A percentile compares a stretch with the other conserved stretches of the same genome.
These are phyloP conservation scores for Myotis myotis DNA, from an alignment of 2,797 vertebrate genomes.

Conservation along the genomic window DNA sequence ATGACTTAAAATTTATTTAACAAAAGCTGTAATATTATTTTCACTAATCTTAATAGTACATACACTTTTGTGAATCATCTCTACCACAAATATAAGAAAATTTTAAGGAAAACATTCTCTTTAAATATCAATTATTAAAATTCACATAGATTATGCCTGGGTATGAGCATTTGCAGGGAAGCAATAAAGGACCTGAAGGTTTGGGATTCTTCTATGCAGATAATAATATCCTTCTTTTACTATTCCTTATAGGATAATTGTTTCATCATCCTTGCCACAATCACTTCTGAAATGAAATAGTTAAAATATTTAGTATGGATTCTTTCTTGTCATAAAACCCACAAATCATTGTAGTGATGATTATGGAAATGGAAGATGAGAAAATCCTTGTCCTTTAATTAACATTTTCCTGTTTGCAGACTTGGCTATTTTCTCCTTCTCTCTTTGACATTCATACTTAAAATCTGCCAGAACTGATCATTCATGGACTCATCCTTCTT, in stretches of 20 bases:
- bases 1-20: constrained; percentile 25
- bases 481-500: background rate
- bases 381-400: background rate
- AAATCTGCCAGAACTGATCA: background rate
- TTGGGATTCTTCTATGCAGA: background rate
- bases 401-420: background rate
- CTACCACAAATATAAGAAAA: background rate
- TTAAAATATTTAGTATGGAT: background rate
- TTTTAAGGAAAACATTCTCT: background rate
- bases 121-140: background rate
- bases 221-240: background rate
- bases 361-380: background rate
- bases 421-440: background rate
- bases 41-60: background rate
- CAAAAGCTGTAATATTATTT: background rate
- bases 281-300: background rate
- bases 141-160: background rate
- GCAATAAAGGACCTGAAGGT: background rate
- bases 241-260: background rate
- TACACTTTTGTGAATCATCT: background rate
- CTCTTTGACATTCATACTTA: background rate
- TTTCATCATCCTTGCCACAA: background rate
- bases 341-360: background rate
- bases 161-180: background rate
- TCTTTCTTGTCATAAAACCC: background rate